Percentiles rank a stretch among this genome's conserved stretches.
Conservation (phyloP, 2,113 vertebrate species). For the Plotosus lineatus region DNA sequence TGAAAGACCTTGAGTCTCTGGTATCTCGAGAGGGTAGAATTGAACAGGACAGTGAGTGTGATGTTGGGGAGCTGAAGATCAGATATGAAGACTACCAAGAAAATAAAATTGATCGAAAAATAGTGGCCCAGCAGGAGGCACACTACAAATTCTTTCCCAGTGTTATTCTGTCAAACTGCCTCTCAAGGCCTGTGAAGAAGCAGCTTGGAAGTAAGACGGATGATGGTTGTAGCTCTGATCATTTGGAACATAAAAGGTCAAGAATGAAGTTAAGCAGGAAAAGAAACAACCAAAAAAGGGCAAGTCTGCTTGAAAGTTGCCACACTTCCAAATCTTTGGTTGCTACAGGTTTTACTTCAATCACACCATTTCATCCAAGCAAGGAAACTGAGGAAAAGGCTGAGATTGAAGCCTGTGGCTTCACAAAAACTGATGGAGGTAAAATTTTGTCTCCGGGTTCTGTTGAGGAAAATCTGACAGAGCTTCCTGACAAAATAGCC, state of each 20-base stretch:
- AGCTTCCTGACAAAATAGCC: slow-evolving; percentile 65
- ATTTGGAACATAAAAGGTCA: slow-evolving; percentile 75
- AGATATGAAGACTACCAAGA: slow-evolving; percentile 97
- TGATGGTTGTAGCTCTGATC: slow-evolving; percentile 76
- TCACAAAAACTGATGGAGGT: slow-evolving; percentile 35
- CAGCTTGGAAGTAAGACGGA: slow-evolving; percentile 62
- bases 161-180: slow-evolving; percentile 97
- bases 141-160: slow-evolving; percentile 99
- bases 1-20: slow-evolving; percentile 57
- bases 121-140: slow-evolving; percentile 90
- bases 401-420: slow-evolving; percentile 39
- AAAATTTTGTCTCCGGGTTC: slow-evolving; percentile 50
- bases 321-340: slow-evolving; percentile 37
- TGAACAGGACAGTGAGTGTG: slow-evolving; percentile 76
- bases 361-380: slow-evolving; percentile 36
- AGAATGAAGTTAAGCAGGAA: slow-evolving; percentile 85
- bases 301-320: slow-evolving; percentile 55
- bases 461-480: slow-evolving; percentile 52
- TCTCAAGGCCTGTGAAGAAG: slow-evolving; percentile 83
- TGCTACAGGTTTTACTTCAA: slow-evolving; percentile 31
- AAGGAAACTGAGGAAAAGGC: slow-evolving; percentile 46
- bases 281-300: slow-evolving; percentile 69
- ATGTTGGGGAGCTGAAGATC: slow-evolving; percentile 93
- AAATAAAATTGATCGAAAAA: slow-evolving; percentile 88
- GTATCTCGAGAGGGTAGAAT: slow-evolving; percentile 59